phyloP scores from a whole-genome alignment of 2,113 vertebrate species.

The Channa maculata region DNA sequence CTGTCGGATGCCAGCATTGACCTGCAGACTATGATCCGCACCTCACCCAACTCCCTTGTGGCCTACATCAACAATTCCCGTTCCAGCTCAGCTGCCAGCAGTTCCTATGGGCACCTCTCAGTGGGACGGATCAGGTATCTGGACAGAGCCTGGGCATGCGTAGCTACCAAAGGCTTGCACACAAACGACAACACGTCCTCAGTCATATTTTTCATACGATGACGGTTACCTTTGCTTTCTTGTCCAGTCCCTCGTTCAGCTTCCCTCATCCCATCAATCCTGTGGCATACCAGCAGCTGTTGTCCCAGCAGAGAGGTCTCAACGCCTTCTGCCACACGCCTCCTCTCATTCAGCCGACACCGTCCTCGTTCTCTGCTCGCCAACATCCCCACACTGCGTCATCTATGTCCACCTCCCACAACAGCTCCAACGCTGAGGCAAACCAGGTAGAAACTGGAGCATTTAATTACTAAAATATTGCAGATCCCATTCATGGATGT shows the following conservation, averaged over 20 bases:
- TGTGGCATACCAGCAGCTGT: conserved; percentile 94
- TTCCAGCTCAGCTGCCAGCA: conserved; percentile 97
- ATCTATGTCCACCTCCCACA: conserved; percentile 76
- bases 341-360: conserved; percentile 90
- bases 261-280: conserved; percentile 97
- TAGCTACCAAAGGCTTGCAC: not conserved
- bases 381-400: conserved; percentile 88
- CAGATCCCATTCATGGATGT: too few relatives aligned
- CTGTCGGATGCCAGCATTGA: conserved; percentile 98
- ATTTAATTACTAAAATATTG: not conserved
- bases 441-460: conserved; percentile 85
- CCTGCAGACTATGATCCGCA: conserved; percentile 98
- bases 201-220: not conserved
- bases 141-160: not conserved
- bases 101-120: conserved; percentile 96
- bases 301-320: conserved; percentile 92
- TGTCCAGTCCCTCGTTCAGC: conserved; percentile 91
- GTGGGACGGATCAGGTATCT: conserved; percentile 95
- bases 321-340: conserved; percentile 94
- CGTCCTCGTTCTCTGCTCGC: conserved; percentile 87
- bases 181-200: not conserved
- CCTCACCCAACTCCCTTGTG: conserved; percentile 97
- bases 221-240: conserved; percentile 3
- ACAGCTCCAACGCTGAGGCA: conserved; percentile 82
- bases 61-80: conserved; percentile 99